Evolutionary conservation across 2,113 vertebrate genomes (phyloP).

Genomic region (Electrona antarctica): DNA sequence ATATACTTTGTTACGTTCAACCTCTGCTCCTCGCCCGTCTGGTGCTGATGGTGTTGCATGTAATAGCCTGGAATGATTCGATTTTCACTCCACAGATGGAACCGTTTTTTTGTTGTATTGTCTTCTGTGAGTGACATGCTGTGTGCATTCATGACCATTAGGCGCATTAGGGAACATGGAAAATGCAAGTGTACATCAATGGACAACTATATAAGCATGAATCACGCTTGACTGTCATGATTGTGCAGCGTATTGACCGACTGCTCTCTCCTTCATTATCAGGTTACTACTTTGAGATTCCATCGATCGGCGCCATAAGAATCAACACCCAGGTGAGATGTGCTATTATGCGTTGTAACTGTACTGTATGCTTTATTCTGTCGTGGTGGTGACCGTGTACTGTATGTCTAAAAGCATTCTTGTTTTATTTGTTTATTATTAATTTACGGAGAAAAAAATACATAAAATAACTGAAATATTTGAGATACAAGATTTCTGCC

Average conservation of each 20-base stretch:
- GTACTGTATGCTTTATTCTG: background rate
- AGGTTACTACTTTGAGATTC: slow-evolving; percentile 99
- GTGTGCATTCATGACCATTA: no score
- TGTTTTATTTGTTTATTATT: slow-evolving; percentile 14
- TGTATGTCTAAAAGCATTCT: slow-evolving; percentile 1
- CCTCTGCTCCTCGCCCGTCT: no score
- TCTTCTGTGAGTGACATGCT: background rate
- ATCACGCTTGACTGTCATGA: no score
- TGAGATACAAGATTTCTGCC: no score
- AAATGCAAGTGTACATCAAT: no score
- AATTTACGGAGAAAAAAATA: background rate
- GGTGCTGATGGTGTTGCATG: slow-evolving; percentile 1
- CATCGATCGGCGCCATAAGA: slow-evolving; percentile 95
- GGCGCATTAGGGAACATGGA: no score
- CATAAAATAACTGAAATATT: no score
- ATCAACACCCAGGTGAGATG: slow-evolving; percentile 95
- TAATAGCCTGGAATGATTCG: slow-evolving; percentile 42
- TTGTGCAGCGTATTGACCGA: slow-evolving; percentile 8
- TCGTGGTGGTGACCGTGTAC: background rate
- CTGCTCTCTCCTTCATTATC: slow-evolving; percentile 48
- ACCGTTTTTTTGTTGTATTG: slow-evolving; percentile 7
- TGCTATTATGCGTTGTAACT: background rate
- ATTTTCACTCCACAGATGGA: slow-evolving; percentile 20
- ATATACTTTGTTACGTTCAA: no score
- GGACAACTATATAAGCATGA: no score